Evolutionary conservation across 2,888 invertebrate species (phyloP).

Genomic region (Exephanes ischioxanthus): DNA sequence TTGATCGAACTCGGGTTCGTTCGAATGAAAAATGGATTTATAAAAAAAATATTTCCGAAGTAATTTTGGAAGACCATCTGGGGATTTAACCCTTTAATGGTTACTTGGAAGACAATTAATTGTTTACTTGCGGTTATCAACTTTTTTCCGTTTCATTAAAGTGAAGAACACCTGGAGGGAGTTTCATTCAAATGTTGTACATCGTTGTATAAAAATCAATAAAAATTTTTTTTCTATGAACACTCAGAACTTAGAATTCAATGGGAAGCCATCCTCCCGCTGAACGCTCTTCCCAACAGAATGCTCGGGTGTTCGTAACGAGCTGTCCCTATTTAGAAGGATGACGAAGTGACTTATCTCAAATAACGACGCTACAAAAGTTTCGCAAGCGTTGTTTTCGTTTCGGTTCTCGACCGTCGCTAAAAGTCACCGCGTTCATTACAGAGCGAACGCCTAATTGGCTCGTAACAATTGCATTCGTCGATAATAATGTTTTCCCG

Average conservation of each 20-base stretch:
- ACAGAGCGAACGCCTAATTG: background rate
- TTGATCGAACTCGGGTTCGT: background rate
- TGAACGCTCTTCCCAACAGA: too few relatives aligned
- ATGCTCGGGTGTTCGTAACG: too few relatives aligned
- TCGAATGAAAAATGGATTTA: background rate
- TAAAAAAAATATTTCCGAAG: too few relatives aligned
- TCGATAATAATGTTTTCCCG: background rate
- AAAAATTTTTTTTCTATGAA: too few relatives aligned
- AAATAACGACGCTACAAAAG: background rate
- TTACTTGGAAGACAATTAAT: background rate
- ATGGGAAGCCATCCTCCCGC: too few relatives aligned
- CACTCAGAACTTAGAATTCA: too few relatives aligned
- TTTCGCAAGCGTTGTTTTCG: conserved; percentile 2
- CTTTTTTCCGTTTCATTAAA: background rate
- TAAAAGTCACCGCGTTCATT: background rate
- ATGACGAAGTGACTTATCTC: background rate
- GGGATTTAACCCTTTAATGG: too few relatives aligned
- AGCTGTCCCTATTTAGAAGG: too few relatives aligned
- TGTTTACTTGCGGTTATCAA: background rate
- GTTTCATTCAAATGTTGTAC: too few relatives aligned
- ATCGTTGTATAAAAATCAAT: too few relatives aligned
- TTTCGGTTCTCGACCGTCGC: background rate
- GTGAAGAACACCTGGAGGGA: background rate
- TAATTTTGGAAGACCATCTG: too few relatives aligned
- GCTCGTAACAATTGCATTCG: background rate